Conservation (phyloP, 2,888 invertebrate genomes). For the Microchrysa polita region DNA sequence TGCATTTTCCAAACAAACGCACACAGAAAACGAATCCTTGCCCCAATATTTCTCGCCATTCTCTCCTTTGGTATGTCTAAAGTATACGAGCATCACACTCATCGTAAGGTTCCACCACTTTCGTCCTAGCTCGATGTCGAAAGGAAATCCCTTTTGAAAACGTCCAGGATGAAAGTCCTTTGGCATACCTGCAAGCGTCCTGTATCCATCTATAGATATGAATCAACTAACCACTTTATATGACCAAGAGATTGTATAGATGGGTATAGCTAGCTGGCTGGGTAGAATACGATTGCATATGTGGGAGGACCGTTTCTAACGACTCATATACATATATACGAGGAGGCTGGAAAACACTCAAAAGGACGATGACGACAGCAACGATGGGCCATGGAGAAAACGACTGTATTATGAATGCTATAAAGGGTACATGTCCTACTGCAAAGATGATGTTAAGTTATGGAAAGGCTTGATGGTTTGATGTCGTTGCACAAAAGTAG, state of each 20-base stretch:
- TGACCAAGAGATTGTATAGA: constrained; percentile 49
- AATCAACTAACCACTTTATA: constrained; percentile 55
- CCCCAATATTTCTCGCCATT: neutral
- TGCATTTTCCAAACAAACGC: constrained; percentile 39
- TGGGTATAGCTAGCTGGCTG: constrained; percentile 11
- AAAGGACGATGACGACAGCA: constrained; percentile 51
- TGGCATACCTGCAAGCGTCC: constrained; percentile 20
- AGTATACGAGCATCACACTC: constrained; percentile 21
- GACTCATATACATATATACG: constrained; percentile 41
- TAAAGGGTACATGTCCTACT: constrained; percentile 40
- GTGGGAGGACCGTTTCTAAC: constrained; percentile 20
- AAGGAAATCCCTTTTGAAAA: constrained; percentile 32
- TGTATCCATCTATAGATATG: constrained; percentile 40
- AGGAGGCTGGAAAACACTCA: constrained; percentile 45
- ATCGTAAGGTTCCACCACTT: constrained; percentile 15
- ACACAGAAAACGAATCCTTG: constrained; percentile 32
- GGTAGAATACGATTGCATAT: constrained; percentile 23
- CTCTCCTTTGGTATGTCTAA: neutral
- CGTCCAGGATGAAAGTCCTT: constrained; percentile 27
- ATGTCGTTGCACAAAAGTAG: constrained; percentile 44
- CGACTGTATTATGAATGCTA: constrained; percentile 12
- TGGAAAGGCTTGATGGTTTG: constrained; percentile 37
- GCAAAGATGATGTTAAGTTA: constrained; percentile 37
- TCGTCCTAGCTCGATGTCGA: constrained; percentile 8
- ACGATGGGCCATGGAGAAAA: constrained; percentile 40